Conservation (phyloP, 2,113 vertebrate species). For the Herpailurus yagouaroundi region DNA sequence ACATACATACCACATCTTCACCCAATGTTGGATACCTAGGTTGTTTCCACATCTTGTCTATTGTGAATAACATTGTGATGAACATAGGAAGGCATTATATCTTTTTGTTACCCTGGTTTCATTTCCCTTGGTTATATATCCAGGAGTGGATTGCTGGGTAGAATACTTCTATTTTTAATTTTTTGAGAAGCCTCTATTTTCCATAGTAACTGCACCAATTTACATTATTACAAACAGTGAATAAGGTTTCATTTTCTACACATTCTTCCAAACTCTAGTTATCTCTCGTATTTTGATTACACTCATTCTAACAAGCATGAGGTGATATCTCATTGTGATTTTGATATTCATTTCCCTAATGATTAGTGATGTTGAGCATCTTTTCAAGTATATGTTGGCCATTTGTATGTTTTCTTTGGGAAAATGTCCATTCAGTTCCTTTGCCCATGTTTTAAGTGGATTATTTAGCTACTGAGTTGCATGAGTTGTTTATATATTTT, state of each 20-base stretch:
- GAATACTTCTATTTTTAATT: background rate
- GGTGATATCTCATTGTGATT: background rate
- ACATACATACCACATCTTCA: background rate
- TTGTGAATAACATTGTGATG: background rate
- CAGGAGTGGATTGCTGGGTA: background rate
- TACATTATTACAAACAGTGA: background rate
- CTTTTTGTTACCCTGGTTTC: background rate
- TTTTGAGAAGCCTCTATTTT: background rate
- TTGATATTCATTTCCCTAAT: background rate
- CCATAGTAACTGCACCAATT: background rate
- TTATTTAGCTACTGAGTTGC: background rate
- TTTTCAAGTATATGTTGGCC: background rate
- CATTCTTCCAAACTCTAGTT: background rate
- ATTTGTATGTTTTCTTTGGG: background rate
- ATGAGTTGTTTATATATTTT: background rate
- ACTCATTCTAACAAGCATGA: background rate
- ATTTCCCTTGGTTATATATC: background rate
- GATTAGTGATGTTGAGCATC: background rate
- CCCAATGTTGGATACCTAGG: background rate
- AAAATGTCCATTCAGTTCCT: background rate
- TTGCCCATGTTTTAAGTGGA: background rate
- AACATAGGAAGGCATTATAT: background rate
- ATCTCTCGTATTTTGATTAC: background rate
- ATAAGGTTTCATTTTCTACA: background rate
- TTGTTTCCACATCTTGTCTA: background rate